Evolutionary conservation across 2,113 vertebrate species (phyloP), one percentile per base, ranked within the genome.

Genomic region (Lycocorax pyrrhopterus): DNA sequence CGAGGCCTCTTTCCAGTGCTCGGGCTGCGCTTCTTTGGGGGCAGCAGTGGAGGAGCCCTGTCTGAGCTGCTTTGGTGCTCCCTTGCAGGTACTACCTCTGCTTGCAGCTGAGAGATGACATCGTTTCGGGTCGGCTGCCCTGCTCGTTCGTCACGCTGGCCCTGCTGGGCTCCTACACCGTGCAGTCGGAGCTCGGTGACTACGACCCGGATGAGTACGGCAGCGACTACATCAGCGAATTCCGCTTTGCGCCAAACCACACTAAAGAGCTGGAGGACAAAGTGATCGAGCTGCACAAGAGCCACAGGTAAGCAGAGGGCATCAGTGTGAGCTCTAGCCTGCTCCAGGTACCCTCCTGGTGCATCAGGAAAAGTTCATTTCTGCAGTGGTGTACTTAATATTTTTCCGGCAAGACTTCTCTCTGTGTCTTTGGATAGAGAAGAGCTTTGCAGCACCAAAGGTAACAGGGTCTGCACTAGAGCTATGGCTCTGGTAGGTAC

Each of bases 221-320:
- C 74, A 98, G 97, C 3, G 99, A 99, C 95, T 99, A 99, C 75
- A 93, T 99, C 92, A 99, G 98, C 1, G 99, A 99, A 27, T 98
- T 99, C 76, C 99, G 98, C 94, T 98, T 99, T 1, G 99, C 99
- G 3, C 99, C 99, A 2, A 99, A 98, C 93, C 99, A 99, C 96
- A 99, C 99, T 4, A 99, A 99, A 85, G 99, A 99, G 94, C 98
- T 99, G 46, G 99, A 99, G 96, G 99, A 99, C 58, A 99, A 99
- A 84, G 98, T 99, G 75, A 98, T 99, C 3, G 99, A 99, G 81
- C 98, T 99, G 62, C 99, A 99, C 98, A 99, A 99, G 97, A 99
- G 98, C 96, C 98, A 99, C 98, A 99, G 99, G 99, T 99, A 16
- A 94, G 98, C 81, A 14, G 30, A 67, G 27, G n/a, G 33, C n/a